Evolutionary conservation across 2,113 vertebrate species (phyloP).

Genomic region (Tautogolabrus adspersus): DNA sequence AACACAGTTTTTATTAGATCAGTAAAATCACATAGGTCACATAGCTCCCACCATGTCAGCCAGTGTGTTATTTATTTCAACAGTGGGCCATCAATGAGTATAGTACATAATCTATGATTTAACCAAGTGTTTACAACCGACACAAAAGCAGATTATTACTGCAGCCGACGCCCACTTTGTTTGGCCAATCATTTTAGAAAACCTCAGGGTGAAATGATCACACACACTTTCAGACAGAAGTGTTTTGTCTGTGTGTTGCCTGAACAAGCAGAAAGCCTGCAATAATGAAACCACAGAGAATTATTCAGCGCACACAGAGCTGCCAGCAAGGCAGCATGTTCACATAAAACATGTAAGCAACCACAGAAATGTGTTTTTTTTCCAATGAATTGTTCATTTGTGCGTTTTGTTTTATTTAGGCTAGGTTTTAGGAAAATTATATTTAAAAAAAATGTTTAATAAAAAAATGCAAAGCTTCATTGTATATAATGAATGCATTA

Average conservation of each 20-base stretch:
- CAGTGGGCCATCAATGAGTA: background rate
- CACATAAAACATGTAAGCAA: background rate
- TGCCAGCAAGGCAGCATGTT: background rate
- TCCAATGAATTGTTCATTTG: too few species aligned
- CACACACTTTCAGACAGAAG: background rate
- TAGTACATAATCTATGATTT: background rate
- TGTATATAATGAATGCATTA: too few species aligned
- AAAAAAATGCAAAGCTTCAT: too few species aligned
- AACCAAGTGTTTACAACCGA: background rate
- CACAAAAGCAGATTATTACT: background rate
- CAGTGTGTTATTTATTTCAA: background rate
- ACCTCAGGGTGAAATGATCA: background rate
- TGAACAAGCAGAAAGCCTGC: slow-evolving; percentile 34
- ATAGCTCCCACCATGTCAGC: background rate
- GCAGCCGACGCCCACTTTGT: slow-evolving; percentile 12
- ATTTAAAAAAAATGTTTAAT: too few species aligned
- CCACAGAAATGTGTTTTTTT: too few species aligned
- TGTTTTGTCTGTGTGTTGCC: slow-evolving; percentile 9
- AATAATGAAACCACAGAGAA: background rate
- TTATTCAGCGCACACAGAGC: background rate
- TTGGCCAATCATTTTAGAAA: slow-evolving; percentile 5
- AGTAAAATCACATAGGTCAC: background rate
- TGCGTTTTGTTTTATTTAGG: too few species aligned
- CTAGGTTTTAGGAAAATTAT: too few species aligned
- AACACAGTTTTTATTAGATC: too few species aligned